These are phyloP conservation scores for Parazoanthus darwini DNA, from an alignment of 92 coral and sea anemone species.

Conservation along the genomic window DNA sequence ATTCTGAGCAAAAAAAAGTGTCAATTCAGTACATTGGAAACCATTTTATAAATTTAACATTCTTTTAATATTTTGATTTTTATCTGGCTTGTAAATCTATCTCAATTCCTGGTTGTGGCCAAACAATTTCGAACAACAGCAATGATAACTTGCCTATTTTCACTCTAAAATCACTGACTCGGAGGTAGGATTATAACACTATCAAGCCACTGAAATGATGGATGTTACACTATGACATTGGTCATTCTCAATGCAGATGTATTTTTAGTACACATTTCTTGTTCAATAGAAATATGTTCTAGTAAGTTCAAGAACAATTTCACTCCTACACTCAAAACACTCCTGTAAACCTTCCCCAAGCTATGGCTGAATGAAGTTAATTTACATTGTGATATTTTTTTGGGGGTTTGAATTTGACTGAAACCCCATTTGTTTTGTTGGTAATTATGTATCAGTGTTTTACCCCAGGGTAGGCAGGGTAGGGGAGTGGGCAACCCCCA, in stretches of 20 bases:
- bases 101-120: too few species aligned
- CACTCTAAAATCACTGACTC: too few species aligned
- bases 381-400: background rate
- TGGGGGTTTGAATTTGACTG: background rate
- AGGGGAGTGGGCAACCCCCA: background rate
- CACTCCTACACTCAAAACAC: background rate
- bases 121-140: too few species aligned
- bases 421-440: constrained; percentile 3
- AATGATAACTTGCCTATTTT: too few species aligned
- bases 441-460: background rate
- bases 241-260: constrained; percentile 1
- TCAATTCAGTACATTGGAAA: too few species aligned
- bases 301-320: background rate
- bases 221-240: too few species aligned
- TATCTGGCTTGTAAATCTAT: too few species aligned
- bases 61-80: too few species aligned
- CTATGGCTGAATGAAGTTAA: background rate
- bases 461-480: background rate
- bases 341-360: constrained; percentile 3
- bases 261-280: background rate
- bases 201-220: too few species aligned
- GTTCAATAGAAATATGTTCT: background rate
- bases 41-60: too few species aligned
- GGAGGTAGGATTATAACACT: too few species aligned
- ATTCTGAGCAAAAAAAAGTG: too few species aligned